Evolutionary conservation across 2,888 invertebrate species (phyloP), one percentile per base, ranked within the genome.

Genomic region (Hesperia comma): DNA sequence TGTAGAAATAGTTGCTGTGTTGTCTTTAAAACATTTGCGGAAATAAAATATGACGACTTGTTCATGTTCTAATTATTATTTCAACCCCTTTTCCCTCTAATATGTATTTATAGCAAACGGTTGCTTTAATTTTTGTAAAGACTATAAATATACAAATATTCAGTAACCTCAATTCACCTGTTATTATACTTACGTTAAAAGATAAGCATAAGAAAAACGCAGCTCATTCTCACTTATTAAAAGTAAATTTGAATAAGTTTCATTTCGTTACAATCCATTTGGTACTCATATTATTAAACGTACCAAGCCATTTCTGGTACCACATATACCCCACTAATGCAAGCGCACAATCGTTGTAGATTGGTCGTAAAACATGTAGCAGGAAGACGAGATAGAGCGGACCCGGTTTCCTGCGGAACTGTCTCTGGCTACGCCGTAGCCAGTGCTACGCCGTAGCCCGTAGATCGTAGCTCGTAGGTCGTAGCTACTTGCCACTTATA

Each of bases 1-100:
- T 68, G 78, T 85, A 85, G 76, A 61, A 21, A 57, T 79, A 84
- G 83, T 79, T 58, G 82, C 81, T 82, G 75, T 84, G 79, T 86
- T 84, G 77, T 81, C 73, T 67, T 51, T 60, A 75, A 72, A 78
- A 70, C 77, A 77, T 77, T 79, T 70, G 75, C 75, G 75, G 57
- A 75, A 87, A 86, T 86, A 86, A 87, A 88, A 77, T 80, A 79
- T 83, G 80, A 53, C 43, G n/a, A 53, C 14, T 32, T 53, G 53
- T 53, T 26, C 26, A 32, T 43, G 32, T 37, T 33, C 7, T 43
- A 8, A 21, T 54, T 60, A 32, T 56, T 19, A 57, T 21, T 41
- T 7, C 8, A 10, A 21, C 14, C 10, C 51, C 51, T 37, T 37
- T 12, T 2, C 12, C 12, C 12, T 37, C 0, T 37, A 37, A 1